These are phyloP conservation scores for Mohoua ochrocephala DNA, from an alignment of 2,113 vertebrate genomes.

Conservation along the genomic window DNA sequence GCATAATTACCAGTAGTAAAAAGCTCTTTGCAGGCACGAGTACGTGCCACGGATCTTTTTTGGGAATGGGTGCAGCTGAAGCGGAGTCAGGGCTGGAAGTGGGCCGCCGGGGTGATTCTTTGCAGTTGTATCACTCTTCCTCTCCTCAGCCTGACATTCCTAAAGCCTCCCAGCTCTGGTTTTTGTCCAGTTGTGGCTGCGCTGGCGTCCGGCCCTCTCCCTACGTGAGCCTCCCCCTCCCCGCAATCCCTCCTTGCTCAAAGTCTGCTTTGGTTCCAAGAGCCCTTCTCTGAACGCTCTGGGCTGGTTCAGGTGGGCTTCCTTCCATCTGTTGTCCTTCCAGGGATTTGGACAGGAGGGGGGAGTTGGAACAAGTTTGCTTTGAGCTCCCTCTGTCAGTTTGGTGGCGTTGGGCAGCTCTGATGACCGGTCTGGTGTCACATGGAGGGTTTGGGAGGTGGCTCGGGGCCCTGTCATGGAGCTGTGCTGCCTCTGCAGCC, in stretches of 20 bases:
- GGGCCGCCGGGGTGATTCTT: background rate
- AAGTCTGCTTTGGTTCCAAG: background rate
- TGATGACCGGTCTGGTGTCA: rapidly evolving
- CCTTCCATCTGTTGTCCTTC: rapidly evolving
- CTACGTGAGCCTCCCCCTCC: rapidly evolving
- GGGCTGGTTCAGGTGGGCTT: background rate
- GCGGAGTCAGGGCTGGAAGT: background rate
- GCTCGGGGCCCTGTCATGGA: background rate
- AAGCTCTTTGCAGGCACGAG: background rate
- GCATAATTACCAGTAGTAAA: rapidly evolving
- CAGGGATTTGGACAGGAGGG: background rate
- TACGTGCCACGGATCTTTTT: rapidly evolving
- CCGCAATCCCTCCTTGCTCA: background rate
- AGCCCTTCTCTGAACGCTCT: rapidly evolving
- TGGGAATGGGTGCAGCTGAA: background rate
- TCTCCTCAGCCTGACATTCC: background rate
- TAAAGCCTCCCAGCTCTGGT: background rate
- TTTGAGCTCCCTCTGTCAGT: rapidly evolving
- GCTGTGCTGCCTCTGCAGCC: background rate
- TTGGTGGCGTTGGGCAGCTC: background rate
- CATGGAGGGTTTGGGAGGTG: background rate
- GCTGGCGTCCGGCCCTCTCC: background rate
- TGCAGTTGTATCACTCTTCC: background rate
- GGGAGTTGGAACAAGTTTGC: rapidly evolving
- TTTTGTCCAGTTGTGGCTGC: background rate